Evolutionary conservation across 2,113 vertebrate genomes (phyloP), one percentile per base, ranked within the genome.

Genomic region (Gnathonemus longibarbis): DNA sequence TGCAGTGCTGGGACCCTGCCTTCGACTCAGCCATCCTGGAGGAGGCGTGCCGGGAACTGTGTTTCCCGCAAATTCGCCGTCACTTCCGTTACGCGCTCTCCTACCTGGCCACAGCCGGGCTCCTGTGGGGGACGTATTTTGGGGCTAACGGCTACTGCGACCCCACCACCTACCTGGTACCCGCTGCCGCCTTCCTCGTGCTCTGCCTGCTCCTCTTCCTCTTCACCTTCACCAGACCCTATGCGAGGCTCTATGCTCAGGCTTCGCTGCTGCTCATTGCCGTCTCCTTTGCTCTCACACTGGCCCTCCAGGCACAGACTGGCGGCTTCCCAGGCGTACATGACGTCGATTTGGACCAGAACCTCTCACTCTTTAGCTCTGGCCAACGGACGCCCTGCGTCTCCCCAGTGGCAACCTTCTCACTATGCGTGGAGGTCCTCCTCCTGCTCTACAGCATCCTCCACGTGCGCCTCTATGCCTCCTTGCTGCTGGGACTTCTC

Each of bases 381-480:
- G 39, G 53, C 90, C 48, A 27, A 66, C 13, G 31, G 90, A 62
- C 19, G 89, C 94, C 95, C 45, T 98, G 97, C 93, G 95, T 99
- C 88, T 99, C 98, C 83, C 97, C 97, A 5, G 97, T 99, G 45
- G 98, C 98, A 91, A 97, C 97, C 87, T 99, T 99, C 92, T 98
- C 98, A 80, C 96, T 99, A 92, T 98, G 98, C 92, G 96, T 98
- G 19, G 98, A 98, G 95, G 98, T 98, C 88, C 96, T 99, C 88
- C 93, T 99, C 92, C 93, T 99, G 94, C 95, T 99, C 48, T 99
- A 99, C 95, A 97, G 98, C 0, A 97, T 99, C 93, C 97, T 99
- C 94, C 98, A 98, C 92, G 95, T 99, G 89, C 98, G 97, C 35
- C 94, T 99, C 84, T 99, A 99, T 91, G 96, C 97, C 93, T 98